Evolutionary conservation across 1,140 invertebrate species (phyloP).

Genomic region (Pseudomyrmex flavicornis): DNA sequence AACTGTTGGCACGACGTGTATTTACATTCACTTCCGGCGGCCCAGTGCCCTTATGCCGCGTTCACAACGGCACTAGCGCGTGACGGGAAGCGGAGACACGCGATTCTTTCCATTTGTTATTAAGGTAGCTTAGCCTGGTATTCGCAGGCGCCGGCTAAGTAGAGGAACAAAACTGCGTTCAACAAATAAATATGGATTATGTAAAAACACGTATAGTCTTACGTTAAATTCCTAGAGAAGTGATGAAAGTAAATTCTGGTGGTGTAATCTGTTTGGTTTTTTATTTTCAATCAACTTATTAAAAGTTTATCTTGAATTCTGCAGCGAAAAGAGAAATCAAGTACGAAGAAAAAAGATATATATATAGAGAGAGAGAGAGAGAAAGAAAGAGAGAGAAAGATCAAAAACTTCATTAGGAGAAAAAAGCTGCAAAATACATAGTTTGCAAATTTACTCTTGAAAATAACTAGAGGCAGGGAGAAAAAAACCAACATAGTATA

Average conservation of each 20-base stretch:
- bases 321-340: too few species aligned
- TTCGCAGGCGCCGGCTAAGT: slow-evolving; percentile 14
- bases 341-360: neutral
- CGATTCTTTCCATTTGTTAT: slow-evolving; percentile 76
- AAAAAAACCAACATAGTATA: slow-evolving; percentile 28
- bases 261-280: too few species aligned
- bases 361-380: neutral
- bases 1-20: slow-evolving; percentile 18
- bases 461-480: neutral
- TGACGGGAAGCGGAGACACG: slow-evolving; percentile 80
- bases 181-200: neutral
- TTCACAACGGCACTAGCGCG: slow-evolving; percentile 73
- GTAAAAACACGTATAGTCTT: slow-evolving; percentile 1
- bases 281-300: too few species aligned
- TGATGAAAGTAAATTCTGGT: neutral
- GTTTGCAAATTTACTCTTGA: slow-evolving; percentile 23
- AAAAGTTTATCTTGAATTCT: too few species aligned
- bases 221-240: neutral
- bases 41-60: slow-evolving; percentile 65
- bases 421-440: slow-evolving; percentile 16
- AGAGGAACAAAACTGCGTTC: slow-evolving; percentile 5
- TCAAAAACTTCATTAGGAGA: neutral
- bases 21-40: slow-evolving; percentile 61
- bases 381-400: neutral
- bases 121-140: slow-evolving; percentile 62